Percentiles rank a stretch among this genome's conserved stretches.
These are phyloP conservation scores for Cylindroiulus punctatus DNA, from an alignment of 2,888 invertebrate genomes.

Conservation along the genomic window DNA sequence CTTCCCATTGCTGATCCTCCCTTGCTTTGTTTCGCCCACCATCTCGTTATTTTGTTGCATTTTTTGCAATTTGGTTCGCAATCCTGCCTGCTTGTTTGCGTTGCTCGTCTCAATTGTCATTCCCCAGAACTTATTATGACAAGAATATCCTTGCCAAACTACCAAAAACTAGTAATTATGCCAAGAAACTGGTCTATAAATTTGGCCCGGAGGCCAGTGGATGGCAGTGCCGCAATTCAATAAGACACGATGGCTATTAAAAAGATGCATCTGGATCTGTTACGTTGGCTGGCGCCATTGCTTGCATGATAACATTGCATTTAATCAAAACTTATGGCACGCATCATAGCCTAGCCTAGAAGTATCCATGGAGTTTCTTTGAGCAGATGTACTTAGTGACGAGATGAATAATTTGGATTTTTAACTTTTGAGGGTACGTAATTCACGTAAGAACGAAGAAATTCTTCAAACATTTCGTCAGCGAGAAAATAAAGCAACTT, in stretches of 20 bases:
- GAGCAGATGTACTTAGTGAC: no score
- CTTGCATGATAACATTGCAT: no score
- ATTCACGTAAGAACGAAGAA: no score
- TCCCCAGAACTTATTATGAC: conserved; percentile 66
- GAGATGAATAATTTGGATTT: no score
- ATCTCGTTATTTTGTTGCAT: background rate
- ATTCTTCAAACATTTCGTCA: no score
- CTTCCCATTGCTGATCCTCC: background rate
- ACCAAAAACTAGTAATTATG: conserved; percentile 66
- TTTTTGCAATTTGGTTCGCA: background rate
- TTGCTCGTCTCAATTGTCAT: background rate
- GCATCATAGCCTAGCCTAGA: no score
- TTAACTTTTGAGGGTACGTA: no score
- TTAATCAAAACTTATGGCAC: no score
- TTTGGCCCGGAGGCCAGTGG: conserved; percentile 66
- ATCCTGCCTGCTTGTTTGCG: background rate
- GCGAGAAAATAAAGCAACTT: no score
- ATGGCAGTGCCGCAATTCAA: conserved; percentile 61
- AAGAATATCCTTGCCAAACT: conserved; percentile 66
- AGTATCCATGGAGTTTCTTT: no score
- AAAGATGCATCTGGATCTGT: background rate
- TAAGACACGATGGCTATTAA: background rate
- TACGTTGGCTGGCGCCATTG: no score
- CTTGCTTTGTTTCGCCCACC: conserved; percentile 23
- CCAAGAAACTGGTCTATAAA: conserved; percentile 66